Evolutionary conservation across 2,113 vertebrate species (phyloP).

Genomic region (Sylvicapra grimmia): DNA sequence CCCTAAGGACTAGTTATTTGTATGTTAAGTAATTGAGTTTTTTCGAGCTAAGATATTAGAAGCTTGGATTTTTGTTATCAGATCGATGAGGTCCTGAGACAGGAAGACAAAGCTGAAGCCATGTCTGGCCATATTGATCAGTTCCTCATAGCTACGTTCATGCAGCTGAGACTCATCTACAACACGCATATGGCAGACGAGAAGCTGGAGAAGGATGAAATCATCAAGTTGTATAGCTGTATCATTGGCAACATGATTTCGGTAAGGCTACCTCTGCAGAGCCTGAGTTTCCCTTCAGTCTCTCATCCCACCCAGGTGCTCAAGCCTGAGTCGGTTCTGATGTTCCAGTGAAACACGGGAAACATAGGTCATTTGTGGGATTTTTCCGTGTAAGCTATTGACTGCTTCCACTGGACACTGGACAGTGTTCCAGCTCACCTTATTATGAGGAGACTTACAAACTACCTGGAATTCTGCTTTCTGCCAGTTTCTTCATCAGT

Average conservation of each 20-base stretch:
- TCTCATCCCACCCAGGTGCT: not conserved
- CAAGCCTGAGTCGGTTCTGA: not conserved
- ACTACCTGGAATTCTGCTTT: not conserved
- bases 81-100: conserved; percentile 97
- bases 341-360: not conserved
- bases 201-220: conserved; percentile 92
- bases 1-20: conserved; percentile 4
- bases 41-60: not conserved
- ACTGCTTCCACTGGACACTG: not conserved
- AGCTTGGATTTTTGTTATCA: conserved; percentile 68
- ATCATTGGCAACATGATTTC: conserved; percentile 99
- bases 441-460: not conserved
- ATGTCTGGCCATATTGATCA: conserved; percentile 99
- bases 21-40: not conserved
- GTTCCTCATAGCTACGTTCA: conserved; percentile 96
- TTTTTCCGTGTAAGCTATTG: not conserved
- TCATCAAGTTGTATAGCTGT: conserved; percentile 97
- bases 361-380: not conserved
- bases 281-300: not conserved
- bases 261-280: conserved; percentile 79
- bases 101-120: conserved; percentile 95
- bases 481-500: conserved; percentile 11
- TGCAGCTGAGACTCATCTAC: conserved; percentile 96
- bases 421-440: not conserved
- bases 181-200: conserved; percentile 97